These are phyloP conservation scores for Linurgus olivaceus DNA, from an alignment of 2,797 vertebrate genomes.

Conservation along the genomic window DNA sequence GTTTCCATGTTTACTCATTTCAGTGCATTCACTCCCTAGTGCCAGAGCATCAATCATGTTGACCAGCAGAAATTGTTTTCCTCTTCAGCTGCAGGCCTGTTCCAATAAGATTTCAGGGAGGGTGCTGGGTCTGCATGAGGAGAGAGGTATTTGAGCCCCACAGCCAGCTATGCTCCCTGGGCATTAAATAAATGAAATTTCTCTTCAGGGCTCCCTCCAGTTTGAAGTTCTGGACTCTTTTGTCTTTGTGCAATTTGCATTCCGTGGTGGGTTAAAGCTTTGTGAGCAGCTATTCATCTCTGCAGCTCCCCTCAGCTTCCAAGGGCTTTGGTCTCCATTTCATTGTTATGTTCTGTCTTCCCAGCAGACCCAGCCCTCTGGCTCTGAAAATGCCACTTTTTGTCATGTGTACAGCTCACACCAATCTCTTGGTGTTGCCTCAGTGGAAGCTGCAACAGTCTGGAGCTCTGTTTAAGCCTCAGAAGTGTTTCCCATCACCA, in stretches of 20 bases:
- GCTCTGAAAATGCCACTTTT: neutral
- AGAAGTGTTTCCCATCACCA: neutral
- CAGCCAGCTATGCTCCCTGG: neutral
- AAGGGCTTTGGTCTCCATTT: conserved; percentile 34
- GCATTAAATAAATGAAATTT: conserved; percentile 46
- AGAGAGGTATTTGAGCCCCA: neutral
- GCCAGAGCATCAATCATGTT: neutral
- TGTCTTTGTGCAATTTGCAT: conserved; percentile 49
- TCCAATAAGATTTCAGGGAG: neutral
- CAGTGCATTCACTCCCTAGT: neutral
- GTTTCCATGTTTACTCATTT: neutral
- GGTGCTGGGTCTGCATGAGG: neutral
- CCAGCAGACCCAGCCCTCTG: conserved; percentile 4
- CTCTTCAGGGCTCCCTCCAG: conserved; percentile 25
- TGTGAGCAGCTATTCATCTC: conserved; percentile 58
- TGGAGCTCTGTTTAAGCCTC: neutral
- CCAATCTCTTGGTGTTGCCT: conserved; percentile 5
- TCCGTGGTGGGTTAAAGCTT: conserved; percentile 49
- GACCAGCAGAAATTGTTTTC: neutral
- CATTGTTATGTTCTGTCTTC: conserved; percentile 52
- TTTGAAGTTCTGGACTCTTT: conserved; percentile 13
- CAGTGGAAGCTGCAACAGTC: neutral
- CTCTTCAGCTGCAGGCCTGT: neutral
- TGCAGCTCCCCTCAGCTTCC: conserved; percentile 48
- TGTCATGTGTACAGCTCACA: neutral